Evolutionary conservation across 2,888 invertebrate genomes (phyloP), one percentile per base, ranked within the genome.

Genomic region (Myopa testacea): DNA sequence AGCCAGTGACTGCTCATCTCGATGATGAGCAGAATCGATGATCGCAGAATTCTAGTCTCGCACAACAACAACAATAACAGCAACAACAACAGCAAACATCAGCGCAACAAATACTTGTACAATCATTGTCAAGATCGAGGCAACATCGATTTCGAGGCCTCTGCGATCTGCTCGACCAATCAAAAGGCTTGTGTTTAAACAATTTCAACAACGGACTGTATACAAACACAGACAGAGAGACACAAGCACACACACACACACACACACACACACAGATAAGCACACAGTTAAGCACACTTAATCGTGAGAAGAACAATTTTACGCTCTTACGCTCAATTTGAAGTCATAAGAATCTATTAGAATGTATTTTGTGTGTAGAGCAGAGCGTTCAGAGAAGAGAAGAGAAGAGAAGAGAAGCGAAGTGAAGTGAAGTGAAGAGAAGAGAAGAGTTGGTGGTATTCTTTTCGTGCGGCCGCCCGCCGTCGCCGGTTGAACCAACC

Each of bases 321-420:
- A 85, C 84, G 85, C 86, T 86, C 86, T 82, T 83, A 84, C 79
- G 86, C 85, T 86, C 86, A 85, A 86, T 85, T 84, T 84, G 26
- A 78, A 79, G 82, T 81, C 81, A 82, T 84, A 84, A 84, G 84
- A 84, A 79, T 69, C 55, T 63, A 50, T 85, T 84, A 85, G 85
- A 85, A 85, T 82, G 78, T 81, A 81, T 80, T 75, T 52, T n/a
- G 55, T 19, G 37, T 37, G 65, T 34, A 45, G 37, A 12, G 65
- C 3, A 26, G 37, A 26, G 37, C 37, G 8, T 16, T 12, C n/a
- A 40, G 8, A 10, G 8, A 67, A 67, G 16, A 45, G 50, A 38
- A 12, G 45, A 19, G 38, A 7, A 37, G 14, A 45, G 10, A 45
- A 45, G 45, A 10, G 10, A 45, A 45, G 45, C 2, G 26, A 38